These are phyloP conservation scores for Polia nebulosa DNA, from an alignment of 2,888 invertebrate species.

Conservation along the genomic window DNA sequence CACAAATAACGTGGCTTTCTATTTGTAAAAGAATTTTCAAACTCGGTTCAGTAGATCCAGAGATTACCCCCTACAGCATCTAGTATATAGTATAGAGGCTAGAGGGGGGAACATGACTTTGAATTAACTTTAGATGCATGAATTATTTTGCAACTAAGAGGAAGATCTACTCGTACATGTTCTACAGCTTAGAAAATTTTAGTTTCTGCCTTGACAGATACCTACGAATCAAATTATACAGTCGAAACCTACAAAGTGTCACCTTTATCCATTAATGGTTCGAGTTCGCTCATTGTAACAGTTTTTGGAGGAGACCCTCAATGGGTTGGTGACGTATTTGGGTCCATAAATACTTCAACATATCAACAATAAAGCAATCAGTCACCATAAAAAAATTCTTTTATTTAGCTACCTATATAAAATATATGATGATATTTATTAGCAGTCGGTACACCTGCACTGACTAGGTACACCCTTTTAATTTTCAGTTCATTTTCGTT, in stretches of 20 bases:
- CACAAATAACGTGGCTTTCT: too few relatives aligned
- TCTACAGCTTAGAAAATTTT: neutral
- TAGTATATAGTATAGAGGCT: too few relatives aligned
- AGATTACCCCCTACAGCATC: too few relatives aligned
- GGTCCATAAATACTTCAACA: slow-evolving; percentile 12
- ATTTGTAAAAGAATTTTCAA: too few relatives aligned
- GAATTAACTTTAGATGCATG: neutral
- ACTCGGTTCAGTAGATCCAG: too few relatives aligned
- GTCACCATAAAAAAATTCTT: neutral
- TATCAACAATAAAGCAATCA: slow-evolving; percentile 13
- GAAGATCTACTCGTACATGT: neutral
- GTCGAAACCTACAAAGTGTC: slow-evolving; percentile 7
- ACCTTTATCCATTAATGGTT: slow-evolving; percentile 1
- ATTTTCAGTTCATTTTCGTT: too few relatives aligned
- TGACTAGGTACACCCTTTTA: too few relatives aligned
- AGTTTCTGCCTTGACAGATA: neutral
- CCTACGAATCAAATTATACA: slow-evolving; percentile 4
- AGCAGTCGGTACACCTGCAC: too few relatives aligned
- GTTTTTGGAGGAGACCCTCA: slow-evolving; percentile 35
- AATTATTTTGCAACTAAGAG: neutral
- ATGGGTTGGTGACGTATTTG: slow-evolving; percentile 36
- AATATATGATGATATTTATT: too few relatives aligned
- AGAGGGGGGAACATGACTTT: too few relatives aligned
- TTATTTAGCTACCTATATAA: neutral
- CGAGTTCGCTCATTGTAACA: slow-evolving; percentile 31